Evolutionary conservation across 2,113 vertebrate species (phyloP).

Genomic region (Scomber japonicus): DNA sequence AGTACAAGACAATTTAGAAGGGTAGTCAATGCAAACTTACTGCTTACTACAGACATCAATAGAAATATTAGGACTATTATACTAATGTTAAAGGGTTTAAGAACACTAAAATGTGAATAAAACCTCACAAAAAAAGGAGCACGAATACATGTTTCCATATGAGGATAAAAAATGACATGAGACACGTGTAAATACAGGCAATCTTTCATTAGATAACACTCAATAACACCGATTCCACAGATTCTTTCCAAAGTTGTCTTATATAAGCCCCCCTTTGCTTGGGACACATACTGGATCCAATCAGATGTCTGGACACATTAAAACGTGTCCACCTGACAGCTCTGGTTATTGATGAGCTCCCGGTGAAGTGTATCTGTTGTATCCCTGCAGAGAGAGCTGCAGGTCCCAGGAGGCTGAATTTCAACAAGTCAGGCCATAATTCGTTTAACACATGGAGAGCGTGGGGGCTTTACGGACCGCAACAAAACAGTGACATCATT

Average conservation of each 20-base stretch:
- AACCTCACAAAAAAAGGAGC: neutral
- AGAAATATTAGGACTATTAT: neutral
- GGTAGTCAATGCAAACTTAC: slow-evolving; percentile 6
- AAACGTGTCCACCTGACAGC: slow-evolving; percentile 52
- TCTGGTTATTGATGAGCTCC: slow-evolving; percentile 63
- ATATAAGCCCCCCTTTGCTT: slow-evolving; percentile 22
- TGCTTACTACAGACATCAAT: neutral
- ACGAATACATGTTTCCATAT: neutral
- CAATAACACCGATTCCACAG: slow-evolving; percentile 2
- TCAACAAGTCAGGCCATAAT: slow-evolving; percentile 82
- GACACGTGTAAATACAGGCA: slow-evolving; percentile 4
- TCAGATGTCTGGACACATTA: slow-evolving; percentile 19
- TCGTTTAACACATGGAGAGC: slow-evolving; percentile 82
- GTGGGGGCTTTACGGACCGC: slow-evolving; percentile 61
- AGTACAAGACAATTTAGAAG: neutral
- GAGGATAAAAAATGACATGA: neutral
- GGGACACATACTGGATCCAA: slow-evolving; percentile 3
- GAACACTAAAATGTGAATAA: neutral
- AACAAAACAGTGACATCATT: slow-evolving; percentile 80
- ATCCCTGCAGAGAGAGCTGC: slow-evolving; percentile 53
- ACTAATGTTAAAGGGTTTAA: neutral
- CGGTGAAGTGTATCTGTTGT: slow-evolving; percentile 49
- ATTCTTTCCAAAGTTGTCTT: slow-evolving; percentile 16
- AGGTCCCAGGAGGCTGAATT: slow-evolving; percentile 71
- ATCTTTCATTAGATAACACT: neutral